A percentile compares a stretch with the other conserved stretches of the same genome.
Evolutionary conservation across 2,797 vertebrate species (phyloP).

Genomic region (Fundulus diaphanus): DNA sequence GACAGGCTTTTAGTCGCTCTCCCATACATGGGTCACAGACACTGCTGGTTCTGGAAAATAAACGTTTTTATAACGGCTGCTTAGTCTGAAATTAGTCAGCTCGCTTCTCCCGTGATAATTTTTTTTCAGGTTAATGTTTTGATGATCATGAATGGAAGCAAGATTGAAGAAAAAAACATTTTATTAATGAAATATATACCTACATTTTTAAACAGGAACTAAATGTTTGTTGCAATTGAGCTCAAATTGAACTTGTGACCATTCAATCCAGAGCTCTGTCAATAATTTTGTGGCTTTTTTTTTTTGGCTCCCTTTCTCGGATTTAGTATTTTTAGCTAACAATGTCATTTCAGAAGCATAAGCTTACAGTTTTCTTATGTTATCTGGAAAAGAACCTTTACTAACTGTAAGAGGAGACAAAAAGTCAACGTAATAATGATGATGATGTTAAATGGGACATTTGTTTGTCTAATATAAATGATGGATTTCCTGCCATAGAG

Average conservation of each 20-base stretch:
- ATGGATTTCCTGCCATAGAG: slow-evolving; percentile 37
- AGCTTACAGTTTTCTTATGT: slow-evolving; percentile 32
- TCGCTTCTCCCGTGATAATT: slow-evolving; percentile 30
- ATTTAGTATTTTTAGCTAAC: slow-evolving; percentile 27
- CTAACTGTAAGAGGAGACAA: slow-evolving; percentile 28
- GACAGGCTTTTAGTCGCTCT: slow-evolving; percentile 63
- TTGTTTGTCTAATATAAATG: slow-evolving; percentile 12
- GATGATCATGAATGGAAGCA: slow-evolving; percentile 28
- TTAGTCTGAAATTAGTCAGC: slow-evolving; percentile 42
- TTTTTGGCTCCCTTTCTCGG: slow-evolving; percentile 28
- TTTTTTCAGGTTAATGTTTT: slow-evolving; percentile 23
- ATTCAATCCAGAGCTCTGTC: slow-evolving; percentile 54
- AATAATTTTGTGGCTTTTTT: slow-evolving; percentile 31
- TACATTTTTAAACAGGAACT: slow-evolving; percentile 26
- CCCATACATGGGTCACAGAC: slow-evolving; percentile 44
- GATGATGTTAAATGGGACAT: slow-evolving; percentile 23
- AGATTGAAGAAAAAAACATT: slow-evolving; percentile 17
- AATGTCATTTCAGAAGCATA: slow-evolving; percentile 22
- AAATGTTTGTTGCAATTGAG: slow-evolving; percentile 83
- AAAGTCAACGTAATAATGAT: slow-evolving; percentile 46
- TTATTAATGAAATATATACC: slow-evolving; percentile 11
- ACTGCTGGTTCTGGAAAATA: slow-evolving; percentile 48
- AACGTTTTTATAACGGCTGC: slow-evolving; percentile 52
- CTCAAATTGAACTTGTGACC: slow-evolving; percentile 61
- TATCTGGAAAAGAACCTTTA: slow-evolving; percentile 39